A percentile compares a stretch with the other conserved stretches of the same genome.
phyloP scores from a whole-genome alignment of 2,888 invertebrate genomes.

The Criorhina ranunculi region DNA sequence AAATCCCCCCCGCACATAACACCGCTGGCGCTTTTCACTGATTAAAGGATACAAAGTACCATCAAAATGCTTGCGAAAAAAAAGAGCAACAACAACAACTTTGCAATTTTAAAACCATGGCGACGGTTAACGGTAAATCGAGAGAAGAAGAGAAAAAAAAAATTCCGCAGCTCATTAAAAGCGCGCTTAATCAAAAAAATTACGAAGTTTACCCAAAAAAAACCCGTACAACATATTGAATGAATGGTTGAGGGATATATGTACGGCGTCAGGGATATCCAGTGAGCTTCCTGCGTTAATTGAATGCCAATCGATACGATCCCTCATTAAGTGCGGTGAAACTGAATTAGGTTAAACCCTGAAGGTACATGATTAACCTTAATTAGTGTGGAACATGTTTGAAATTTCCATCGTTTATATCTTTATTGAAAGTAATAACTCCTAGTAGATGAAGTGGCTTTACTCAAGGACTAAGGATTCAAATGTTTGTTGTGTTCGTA shows the following conservation, averaged over 20 bases:
- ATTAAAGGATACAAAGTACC: conserved; percentile 56
- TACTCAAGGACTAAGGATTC: conserved; percentile 1
- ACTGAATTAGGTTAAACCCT: conserved; percentile 71
- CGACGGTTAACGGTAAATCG: conserved; percentile 7
- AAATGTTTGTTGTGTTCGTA: not conserved
- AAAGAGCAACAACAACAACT: not conserved
- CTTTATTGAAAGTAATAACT: conserved; percentile 45
- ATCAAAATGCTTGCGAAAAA: conserved; percentile 37
- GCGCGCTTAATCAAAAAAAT: conserved; percentile 70
- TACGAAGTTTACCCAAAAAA: conserved; percentile 59
- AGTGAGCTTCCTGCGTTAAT: conserved; percentile 63
- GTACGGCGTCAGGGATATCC: conserved; percentile 34
- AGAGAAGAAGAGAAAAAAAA: conserved; percentile 7
- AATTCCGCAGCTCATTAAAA: conserved; percentile 72
- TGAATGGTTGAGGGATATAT: not conserved
- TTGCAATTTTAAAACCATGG: conserved; percentile 62
- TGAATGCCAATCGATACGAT: conserved; percentile 72
- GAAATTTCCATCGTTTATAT: conserved; percentile 63
- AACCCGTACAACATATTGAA: conserved; percentile 38
- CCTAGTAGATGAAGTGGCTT: conserved; percentile 21
- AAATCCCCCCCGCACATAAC: conserved; percentile 35
- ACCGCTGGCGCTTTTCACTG: conserved; percentile 45
- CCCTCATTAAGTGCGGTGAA: conserved; percentile 68
- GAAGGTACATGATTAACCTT: conserved; percentile 68
- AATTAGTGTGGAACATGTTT: conserved; percentile 72